These are phyloP conservation scores for Gymnoscopelus braueri DNA, from an alignment of 2,797 vertebrate species.

Conservation along the genomic window DNA sequence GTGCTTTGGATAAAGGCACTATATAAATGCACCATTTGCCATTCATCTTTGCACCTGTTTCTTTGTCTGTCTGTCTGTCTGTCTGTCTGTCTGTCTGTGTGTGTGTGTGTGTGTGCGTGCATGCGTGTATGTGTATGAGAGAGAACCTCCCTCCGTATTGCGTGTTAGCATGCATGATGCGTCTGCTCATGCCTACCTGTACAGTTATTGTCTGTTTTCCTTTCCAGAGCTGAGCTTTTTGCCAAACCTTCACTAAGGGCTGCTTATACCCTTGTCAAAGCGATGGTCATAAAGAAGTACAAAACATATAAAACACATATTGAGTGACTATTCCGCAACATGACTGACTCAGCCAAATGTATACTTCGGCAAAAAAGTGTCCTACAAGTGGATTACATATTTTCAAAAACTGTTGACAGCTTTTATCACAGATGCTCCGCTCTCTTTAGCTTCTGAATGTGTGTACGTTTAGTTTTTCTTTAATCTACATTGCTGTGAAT, in stretches of 20 bases:
- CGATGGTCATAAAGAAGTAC: not conserved
- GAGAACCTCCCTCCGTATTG: conserved; percentile 1
- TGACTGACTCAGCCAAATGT: conserved; percentile 37
- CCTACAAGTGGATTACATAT: too few species aligned
- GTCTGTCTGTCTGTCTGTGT: too few species aligned
- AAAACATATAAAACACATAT: conserved; percentile 19
- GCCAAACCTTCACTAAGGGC: not conserved
- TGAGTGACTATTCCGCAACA: conserved; percentile 34
- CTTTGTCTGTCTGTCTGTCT: too few species aligned
- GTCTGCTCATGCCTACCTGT: not conserved
- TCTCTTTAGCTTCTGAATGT: conserved; percentile 37
- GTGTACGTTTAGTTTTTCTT: conserved; percentile 35
- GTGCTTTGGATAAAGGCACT: too few species aligned
- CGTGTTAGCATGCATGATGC: not conserved
- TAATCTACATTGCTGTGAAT: conserved; percentile 59
- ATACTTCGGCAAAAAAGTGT: too few species aligned
- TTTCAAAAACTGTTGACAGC: conserved; percentile 11
- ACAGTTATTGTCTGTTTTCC: not conserved
- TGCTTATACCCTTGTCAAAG: not conserved
- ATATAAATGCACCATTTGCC: too few species aligned
- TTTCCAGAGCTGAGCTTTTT: not conserved
- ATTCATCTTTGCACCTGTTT: too few species aligned
- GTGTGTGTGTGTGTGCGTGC: too few species aligned
- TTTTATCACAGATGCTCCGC: conserved; percentile 38
- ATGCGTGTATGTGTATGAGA: too few species aligned